phyloP scores from a whole-genome alignment of 2,888 invertebrate species.

The Eupsilia transversa region DNA sequence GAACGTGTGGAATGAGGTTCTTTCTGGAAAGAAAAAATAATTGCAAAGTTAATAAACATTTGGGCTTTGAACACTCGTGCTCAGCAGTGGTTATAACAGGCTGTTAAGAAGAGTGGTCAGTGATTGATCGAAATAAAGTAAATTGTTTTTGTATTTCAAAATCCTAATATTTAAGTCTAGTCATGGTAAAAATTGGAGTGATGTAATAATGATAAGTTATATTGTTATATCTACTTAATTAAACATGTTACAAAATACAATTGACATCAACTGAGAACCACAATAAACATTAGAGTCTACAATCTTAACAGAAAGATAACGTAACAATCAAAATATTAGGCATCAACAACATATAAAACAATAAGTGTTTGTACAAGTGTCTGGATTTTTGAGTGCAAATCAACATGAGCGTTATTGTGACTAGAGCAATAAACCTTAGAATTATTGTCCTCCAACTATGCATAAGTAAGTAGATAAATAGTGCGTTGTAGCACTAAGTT shows the following conservation, averaged over 20 bases:
- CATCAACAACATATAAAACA: slow-evolving; percentile 5
- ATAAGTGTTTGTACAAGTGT: neutral
- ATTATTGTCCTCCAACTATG: neutral
- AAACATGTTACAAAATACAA: neutral
- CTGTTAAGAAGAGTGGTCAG: neutral
- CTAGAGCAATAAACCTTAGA: neutral
- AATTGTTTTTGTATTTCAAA: neutral
- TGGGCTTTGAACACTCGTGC: neutral
- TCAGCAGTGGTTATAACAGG: neutral
- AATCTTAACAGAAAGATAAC: neutral
- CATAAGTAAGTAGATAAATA: neutral
- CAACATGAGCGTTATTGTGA: neutral
- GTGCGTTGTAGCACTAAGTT: neutral
- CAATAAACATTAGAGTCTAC: slow-evolving; percentile 1
- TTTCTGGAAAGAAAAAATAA: slow-evolving; percentile 71
- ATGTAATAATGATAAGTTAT: neutral
- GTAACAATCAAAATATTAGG: slow-evolving; percentile 2
- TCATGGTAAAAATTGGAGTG: neutral
- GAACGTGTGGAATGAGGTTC: slow-evolving; percentile 76
- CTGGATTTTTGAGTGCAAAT: neutral
- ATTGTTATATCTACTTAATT: neutral
- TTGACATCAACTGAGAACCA: neutral
- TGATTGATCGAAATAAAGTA: neutral
- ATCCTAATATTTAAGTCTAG: no score
- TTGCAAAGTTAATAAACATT: neutral